Conservation (phyloP, 2,113 vertebrate genomes). For the Megalops atlanticus region DNA sequence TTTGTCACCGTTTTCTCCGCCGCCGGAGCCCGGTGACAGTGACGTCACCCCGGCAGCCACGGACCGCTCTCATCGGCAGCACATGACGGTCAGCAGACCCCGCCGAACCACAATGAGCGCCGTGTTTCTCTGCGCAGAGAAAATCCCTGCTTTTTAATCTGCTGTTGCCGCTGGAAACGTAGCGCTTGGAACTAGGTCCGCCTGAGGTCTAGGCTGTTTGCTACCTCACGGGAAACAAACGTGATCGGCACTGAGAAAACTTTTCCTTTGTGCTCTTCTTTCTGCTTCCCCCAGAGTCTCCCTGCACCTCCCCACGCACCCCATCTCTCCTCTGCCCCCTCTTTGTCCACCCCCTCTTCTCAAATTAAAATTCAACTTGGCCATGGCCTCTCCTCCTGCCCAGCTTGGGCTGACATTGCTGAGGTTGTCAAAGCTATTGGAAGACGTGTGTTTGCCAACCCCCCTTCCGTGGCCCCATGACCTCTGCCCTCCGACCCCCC, state of each 20-base stretch:
- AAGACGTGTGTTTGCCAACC: background rate
- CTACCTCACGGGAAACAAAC: background rate
- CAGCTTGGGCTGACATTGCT: background rate
- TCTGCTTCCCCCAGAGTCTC: background rate
- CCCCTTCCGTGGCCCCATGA: background rate
- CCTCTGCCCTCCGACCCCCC: constrained; percentile 8
- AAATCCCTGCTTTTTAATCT: background rate
- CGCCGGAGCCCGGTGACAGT: too few species aligned
- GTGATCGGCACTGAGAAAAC: background rate
- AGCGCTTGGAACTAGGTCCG: background rate
- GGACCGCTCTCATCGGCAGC: too few species aligned
- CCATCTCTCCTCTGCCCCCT: background rate
- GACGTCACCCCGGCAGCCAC: too few species aligned
- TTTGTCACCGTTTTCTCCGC: too few species aligned
- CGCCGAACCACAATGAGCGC: too few species aligned
- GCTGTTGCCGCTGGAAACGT: background rate
- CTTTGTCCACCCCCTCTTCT: background rate
- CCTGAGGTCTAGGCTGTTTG: too few species aligned
- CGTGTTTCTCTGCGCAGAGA: too few species aligned
- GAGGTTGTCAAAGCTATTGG: background rate
- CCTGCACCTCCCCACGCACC: background rate
- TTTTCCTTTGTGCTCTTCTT: background rate
- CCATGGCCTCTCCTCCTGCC: background rate
- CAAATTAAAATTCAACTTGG: background rate
- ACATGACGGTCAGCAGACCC: too few species aligned